Conservation (phyloP, 2,113 vertebrate genomes). For the Lanius collurio region DNA sequence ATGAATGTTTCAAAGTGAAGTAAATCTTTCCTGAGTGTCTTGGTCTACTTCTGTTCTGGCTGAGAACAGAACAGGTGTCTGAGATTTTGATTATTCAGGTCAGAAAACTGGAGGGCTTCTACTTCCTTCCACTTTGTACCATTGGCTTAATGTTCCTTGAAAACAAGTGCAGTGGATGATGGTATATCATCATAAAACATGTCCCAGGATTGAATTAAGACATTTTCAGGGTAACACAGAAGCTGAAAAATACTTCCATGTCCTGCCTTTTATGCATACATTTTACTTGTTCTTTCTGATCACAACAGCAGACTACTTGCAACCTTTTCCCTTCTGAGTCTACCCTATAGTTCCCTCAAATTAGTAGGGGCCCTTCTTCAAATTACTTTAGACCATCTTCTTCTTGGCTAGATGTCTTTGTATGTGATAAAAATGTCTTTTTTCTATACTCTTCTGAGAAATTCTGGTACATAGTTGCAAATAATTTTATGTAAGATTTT, state of each 20-base stretch:
- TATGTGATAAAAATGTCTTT: background rate
- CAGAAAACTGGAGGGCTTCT: background rate
- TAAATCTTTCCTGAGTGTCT: background rate
- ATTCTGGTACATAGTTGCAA: background rate
- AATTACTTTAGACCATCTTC: background rate
- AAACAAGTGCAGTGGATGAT: background rate
- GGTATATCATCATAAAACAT: background rate
- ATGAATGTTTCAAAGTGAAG: background rate
- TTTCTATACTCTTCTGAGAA: background rate
- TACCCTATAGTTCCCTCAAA: background rate
- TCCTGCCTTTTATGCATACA: background rate
- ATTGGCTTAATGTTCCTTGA: fast-evolving
- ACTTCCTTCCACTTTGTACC: background rate
- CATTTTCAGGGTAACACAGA: background rate
- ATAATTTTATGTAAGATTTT: background rate
- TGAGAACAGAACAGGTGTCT: background rate
- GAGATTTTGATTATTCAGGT: background rate
- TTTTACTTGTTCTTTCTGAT: background rate
- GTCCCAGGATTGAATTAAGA: background rate
- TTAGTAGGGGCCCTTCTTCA: background rate
- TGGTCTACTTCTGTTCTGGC: background rate
- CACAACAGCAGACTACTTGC: background rate
- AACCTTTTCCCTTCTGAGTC: background rate
- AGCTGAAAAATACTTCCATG: background rate
- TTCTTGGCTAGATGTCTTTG: background rate